phyloP scores from a whole-genome alignment of 2,797 vertebrate genomes.

The Gallinago stenura region DNA sequence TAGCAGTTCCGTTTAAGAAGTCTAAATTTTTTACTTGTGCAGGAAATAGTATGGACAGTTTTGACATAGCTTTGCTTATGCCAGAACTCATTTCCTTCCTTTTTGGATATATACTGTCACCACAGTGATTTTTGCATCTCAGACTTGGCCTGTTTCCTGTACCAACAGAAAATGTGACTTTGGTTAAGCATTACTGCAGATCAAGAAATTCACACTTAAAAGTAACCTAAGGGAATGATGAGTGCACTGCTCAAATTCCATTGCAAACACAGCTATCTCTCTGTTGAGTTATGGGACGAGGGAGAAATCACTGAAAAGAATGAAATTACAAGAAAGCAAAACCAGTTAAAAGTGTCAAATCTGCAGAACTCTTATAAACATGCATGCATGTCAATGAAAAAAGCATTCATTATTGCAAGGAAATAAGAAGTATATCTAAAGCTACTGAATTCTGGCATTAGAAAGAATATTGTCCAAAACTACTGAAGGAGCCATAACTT shows the following conservation, averaged over 20 bases:
- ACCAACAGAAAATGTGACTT: conserved; percentile 50
- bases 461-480: neutral
- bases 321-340: conserved; percentile 58
- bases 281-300: conserved; percentile 31
- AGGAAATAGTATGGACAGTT: conserved; percentile 29
- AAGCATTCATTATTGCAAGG: conserved; percentile 11
- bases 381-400: neutral
- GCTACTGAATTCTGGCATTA: neutral
- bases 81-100: conserved; percentile 42
- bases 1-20: neutral
- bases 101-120: conserved; percentile 30
- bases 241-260: conserved; percentile 60
- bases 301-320: conserved; percentile 66
- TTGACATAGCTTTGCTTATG: conserved; percentile 43
- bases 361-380: conserved; percentile 26
- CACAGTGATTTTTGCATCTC: conserved; percentile 54
- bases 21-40: neutral
- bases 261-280: conserved; percentile 60
- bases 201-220: conserved; percentile 43
- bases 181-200: conserved; percentile 61
- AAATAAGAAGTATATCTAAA: conserved; percentile 38
- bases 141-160: conserved; percentile 59
- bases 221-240: conserved; percentile 45
- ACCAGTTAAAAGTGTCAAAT: conserved; percentile 48
- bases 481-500: neutral